Evolutionary conservation across 2,888 invertebrate genomes (phyloP), one percentile per base, ranked within the genome.

Genomic region (Drosophila borborema): DNA sequence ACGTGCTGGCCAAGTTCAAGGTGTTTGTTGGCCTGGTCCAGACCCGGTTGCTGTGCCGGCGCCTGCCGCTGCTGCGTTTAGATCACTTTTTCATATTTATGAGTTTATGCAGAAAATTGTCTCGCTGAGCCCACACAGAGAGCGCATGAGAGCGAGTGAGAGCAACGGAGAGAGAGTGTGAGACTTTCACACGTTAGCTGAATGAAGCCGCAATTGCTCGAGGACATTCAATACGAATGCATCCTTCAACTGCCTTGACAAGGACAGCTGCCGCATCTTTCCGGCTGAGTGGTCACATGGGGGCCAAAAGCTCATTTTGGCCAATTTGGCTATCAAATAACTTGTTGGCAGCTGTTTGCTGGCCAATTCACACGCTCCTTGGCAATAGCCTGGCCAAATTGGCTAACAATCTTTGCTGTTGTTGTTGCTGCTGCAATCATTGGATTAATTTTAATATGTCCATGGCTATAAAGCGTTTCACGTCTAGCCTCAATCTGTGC

Each of bases 31-130:
- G 51, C 62, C 72, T 51, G 18, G 14, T 12, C 34, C 48, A 48
- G 48, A 43, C 18, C 54, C 34, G 51, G 34, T 51, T 55, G 18
- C 38, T 16, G 20, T 20, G 18, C 58, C 14, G 87, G 85, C 85
- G 83, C 86, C 88, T 80, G 64, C 48, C 70, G 72, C 60, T 68
- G 74, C 72, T 68, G 74, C 72, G 77, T 81, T 89, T 84, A 86
- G 89, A 86, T 78, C 82, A 89, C 55, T 75, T 84, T 83, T 84
- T 77, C 70, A 81, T 91, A 91, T 91, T 92, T 92, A 92, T 89
- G 87, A 89, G 90, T 91, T 92, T 91, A 90, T 89, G 89, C 87
- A 85, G 92, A 91, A 91, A 90, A 74, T 68, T 79, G 82, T 84
- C 84, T 87, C 82, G 66, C 55, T 48, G 59, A 56, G 78, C 74